Evolutionary conservation across 2,797 vertebrate species (phyloP).

Genomic region (Enoplosus armatus): DNA sequence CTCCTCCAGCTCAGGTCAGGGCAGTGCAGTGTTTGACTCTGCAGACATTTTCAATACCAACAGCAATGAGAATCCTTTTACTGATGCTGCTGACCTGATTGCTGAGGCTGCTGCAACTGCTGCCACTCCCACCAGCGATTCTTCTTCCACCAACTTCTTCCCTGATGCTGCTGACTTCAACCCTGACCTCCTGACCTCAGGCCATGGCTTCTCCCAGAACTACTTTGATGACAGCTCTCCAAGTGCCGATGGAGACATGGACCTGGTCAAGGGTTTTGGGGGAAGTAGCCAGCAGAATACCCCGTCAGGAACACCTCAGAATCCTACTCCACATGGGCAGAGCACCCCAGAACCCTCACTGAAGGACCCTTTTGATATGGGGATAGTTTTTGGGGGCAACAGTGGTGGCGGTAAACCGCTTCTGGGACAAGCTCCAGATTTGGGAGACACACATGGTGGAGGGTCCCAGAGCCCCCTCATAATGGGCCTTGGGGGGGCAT

Average conservation of each 20-base stretch:
- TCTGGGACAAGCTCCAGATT: constrained; percentile 87
- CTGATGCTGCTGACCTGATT: constrained; percentile 95
- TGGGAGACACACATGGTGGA: constrained; percentile 88
- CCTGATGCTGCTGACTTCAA: constrained; percentile 96
- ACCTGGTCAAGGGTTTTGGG: constrained; percentile 94
- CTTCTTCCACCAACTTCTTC: constrained; percentile 96
- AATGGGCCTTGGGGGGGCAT: constrained; percentile 74
- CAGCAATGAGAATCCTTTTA: constrained; percentile 95
- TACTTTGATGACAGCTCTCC: constrained; percentile 98
- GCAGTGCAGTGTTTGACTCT: constrained; percentile 94
- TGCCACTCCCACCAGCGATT: constrained; percentile 94
- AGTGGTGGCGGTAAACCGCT: constrained; percentile 87
- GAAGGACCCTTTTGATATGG: constrained; percentile 95
- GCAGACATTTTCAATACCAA: constrained; percentile 95
- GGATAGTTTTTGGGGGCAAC: constrained; percentile 91
- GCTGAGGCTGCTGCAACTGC: constrained; percentile 91
- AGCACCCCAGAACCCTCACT: constrained; percentile 86
- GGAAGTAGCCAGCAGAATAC: constrained; percentile 89
- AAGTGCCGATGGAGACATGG: constrained; percentile 94
- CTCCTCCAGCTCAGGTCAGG: constrained; percentile 97
- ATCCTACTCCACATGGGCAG: constrained; percentile 85
- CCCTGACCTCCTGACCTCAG: constrained; percentile 91
- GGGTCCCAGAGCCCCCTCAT: constrained; percentile 95
- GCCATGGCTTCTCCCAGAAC: constrained; percentile 91
- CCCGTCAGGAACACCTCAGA: constrained; percentile 88